Percentiles rank a stretch among this genome's conserved stretches.
phyloP scores from a whole-genome alignment of 2,888 invertebrate species.

The Eupithecia centaureata region DNA sequence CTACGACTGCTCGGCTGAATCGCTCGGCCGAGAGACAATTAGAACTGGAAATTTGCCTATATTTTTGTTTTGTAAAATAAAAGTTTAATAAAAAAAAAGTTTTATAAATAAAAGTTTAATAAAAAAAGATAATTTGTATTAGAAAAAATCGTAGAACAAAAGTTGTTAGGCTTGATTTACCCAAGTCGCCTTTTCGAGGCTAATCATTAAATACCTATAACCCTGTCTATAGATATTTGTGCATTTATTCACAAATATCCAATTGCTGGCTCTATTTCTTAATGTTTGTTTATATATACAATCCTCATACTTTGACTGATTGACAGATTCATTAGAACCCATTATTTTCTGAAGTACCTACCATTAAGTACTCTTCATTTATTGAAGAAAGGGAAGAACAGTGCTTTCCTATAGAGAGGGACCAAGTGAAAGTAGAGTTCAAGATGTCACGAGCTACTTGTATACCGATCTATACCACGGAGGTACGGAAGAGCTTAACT shows the following conservation, averaged over 20 bases:
- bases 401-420: slow-evolving; percentile 28
- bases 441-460: slow-evolving; percentile 62
- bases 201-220: no score
- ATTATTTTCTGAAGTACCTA: slow-evolving; percentile 20
- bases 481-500: background rate
- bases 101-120: no score
- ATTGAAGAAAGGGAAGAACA: slow-evolving; percentile 20
- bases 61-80: no score
- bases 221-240: no score
- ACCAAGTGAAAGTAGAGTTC: slow-evolving; percentile 73
- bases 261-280: background rate
- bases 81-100: no score
- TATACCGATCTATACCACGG: background rate
- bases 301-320: background rate
- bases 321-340: slow-evolving; percentile 1
- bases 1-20: no score
- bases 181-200: no score
- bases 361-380: slow-evolving; percentile 1
- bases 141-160: no score
- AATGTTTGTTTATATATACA: background rate
- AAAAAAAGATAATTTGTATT: no score
- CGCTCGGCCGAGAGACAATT: no score
- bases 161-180: no score
- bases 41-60: no score
- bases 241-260: background rate